Evolutionary conservation across 2,888 invertebrate species (phyloP).

Genomic region (Scaptodrosophila latifasciaeformis): DNA sequence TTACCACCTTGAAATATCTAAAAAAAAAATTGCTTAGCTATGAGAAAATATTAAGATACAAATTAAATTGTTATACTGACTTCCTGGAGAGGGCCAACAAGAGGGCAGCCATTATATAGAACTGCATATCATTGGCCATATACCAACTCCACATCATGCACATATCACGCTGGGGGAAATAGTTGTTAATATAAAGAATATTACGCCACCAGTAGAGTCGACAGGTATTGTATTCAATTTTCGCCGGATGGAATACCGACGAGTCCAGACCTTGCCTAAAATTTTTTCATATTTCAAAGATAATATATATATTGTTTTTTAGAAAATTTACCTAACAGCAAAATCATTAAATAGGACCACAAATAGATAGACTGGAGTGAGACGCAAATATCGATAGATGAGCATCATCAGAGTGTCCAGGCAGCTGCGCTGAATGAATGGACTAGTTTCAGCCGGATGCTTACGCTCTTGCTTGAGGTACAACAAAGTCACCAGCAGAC

Average conservation of each 20-base stretch:
- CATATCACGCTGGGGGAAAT: constrained; percentile 84
- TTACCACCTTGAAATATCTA: constrained; percentile 81
- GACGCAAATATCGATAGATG: constrained; percentile 81
- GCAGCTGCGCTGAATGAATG: constrained; percentile 52
- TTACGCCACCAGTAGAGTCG: constrained; percentile 89
- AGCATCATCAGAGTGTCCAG: constrained; percentile 70
- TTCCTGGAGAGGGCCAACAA: constrained; percentile 81
- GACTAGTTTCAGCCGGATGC: constrained; percentile 55
- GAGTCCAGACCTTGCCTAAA: constrained; percentile 81
- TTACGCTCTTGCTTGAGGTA: constrained; percentile 80
- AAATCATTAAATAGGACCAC: constrained; percentile 85
- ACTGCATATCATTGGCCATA: constrained; percentile 87
- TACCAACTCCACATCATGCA: constrained; percentile 91
- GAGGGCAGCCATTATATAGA: constrained; percentile 82
- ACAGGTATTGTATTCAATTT: constrained; percentile 83
- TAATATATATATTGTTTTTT: not conserved
- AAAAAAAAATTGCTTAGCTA: constrained; percentile 10
- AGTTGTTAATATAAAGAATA: constrained; percentile 87
- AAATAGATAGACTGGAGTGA: constrained; percentile 89
- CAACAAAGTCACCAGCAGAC: constrained; percentile 83
- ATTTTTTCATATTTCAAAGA: not conserved
- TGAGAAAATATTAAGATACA: not conserved
- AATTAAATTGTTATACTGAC: constrained; percentile 75
- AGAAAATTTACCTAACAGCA: constrained; percentile 75
- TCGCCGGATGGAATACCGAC: constrained; percentile 83